Conservation (phyloP, 2,888 invertebrate species). For the Acleris emargana region DNA sequence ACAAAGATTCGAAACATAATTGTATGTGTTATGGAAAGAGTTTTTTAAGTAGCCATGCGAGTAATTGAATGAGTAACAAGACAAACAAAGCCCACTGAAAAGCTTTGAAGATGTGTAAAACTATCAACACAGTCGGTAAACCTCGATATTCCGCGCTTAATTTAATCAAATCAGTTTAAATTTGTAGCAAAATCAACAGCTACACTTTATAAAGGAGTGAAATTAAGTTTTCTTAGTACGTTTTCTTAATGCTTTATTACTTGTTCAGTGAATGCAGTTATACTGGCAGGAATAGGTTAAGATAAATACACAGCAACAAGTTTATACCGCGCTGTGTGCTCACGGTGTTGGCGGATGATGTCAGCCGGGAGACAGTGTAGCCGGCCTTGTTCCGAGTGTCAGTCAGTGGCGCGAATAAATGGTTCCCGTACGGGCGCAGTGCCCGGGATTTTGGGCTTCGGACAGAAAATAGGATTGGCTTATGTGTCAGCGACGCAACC, state of each 20-base stretch:
- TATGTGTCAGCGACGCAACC: constrained; percentile 57
- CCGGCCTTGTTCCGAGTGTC: constrained; percentile 53
- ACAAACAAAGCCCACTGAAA: no score
- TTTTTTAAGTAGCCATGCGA: no score
- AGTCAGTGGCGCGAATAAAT: constrained; percentile 56
- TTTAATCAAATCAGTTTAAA: no score
- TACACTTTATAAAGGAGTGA: no score
- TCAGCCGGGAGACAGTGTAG: constrained; percentile 60
- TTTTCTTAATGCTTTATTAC: background rate
- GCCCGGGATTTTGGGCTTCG: constrained; percentile 58
- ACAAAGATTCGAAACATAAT: background rate
- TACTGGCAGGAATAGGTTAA: constrained; percentile 33
- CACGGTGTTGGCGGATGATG: constrained; percentile 55
- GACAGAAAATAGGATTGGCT: constrained; percentile 71
- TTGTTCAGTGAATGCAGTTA: background rate
- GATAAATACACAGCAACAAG: constrained; percentile 58
- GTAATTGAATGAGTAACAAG: no score
- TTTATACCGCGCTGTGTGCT: constrained; percentile 46
- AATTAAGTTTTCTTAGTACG: no score
- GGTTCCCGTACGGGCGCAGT: constrained; percentile 52
- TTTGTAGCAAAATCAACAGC: no score
- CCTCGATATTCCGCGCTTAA: no score
- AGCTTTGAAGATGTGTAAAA: no score
- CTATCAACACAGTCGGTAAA: no score
- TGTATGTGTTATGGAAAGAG: background rate